phyloP scores from a whole-genome alignment of 2,113 vertebrate species.

The Raja brachyura region DNA sequence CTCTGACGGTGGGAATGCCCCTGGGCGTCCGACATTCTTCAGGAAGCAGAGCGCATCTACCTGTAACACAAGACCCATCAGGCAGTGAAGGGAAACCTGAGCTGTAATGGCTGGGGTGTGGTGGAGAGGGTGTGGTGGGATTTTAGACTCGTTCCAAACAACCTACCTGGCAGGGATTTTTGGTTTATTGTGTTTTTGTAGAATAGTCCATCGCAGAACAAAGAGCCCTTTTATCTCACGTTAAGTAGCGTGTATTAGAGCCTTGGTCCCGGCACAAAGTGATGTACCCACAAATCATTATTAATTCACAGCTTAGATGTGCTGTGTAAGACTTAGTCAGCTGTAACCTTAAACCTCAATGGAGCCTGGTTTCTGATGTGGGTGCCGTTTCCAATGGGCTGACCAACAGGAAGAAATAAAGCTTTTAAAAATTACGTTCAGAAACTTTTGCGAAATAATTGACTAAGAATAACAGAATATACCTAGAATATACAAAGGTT shows the following conservation, averaged over 20 bases:
- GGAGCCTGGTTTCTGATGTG: background rate
- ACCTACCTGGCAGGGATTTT: conserved; percentile 35
- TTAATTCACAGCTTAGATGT: conserved; percentile 7
- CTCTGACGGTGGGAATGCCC: background rate
- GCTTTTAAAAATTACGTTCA: background rate
- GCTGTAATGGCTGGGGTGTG: background rate
- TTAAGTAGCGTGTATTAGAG: conserved; percentile 9
- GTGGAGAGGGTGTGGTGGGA: background rate
- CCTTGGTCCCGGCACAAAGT: background rate
- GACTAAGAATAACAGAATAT: background rate
- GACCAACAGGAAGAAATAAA: background rate
- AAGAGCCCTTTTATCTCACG: conserved; percentile 40
- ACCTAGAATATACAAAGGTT: no score
- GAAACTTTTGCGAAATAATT: background rate
- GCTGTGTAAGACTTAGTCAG: background rate
- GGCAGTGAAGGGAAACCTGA: background rate
- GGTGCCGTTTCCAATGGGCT: background rate
- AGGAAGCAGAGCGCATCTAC: conserved; percentile 48
- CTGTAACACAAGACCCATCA: conserved; percentile 45
- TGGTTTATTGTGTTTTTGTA: background rate
- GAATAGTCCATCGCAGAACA: conserved; percentile 30
- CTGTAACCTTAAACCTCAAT: background rate
- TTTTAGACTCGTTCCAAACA: conserved; percentile 6
- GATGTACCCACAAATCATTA: conserved; percentile 1
- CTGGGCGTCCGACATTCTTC: conserved; percentile 40